These are phyloP conservation scores for Chironex yamaguchii DNA, from an alignment of 30 jellyfish, hydroid and myxozoan genomes.

Conservation along the genomic window DNA sequence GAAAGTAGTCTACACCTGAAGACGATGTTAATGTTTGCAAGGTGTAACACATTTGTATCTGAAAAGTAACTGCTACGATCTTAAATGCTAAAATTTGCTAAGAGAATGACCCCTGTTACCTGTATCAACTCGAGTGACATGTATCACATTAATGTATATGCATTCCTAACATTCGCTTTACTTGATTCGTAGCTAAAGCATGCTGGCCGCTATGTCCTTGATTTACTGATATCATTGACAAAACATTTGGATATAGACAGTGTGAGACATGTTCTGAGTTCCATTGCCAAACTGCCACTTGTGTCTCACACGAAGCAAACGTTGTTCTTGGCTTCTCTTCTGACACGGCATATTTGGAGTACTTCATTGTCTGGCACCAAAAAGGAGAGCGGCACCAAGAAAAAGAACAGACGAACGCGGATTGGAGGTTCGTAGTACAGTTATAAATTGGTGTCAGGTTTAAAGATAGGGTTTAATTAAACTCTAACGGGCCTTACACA, in stretches of 20 bases:
- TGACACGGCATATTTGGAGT: constrained; percentile 91
- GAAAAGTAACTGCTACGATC: no score
- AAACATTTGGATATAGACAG: constrained; percentile 88
- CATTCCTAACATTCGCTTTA: no score
- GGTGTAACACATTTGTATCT: no score
- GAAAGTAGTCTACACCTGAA: no score
- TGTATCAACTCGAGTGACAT: no score
- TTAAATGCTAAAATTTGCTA: no score
- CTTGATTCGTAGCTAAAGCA: constrained; percentile 80
- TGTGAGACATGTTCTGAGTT: constrained; percentile 71
- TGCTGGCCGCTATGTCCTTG: constrained; percentile 91
- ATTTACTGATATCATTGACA: constrained; percentile 86
- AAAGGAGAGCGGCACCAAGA: neutral
- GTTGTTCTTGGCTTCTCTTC: constrained; percentile 80
- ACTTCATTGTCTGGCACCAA: constrained; percentile 75
- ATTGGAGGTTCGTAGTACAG: neutral
- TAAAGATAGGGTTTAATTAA: no score
- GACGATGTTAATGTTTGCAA: no score
- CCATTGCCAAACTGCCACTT: constrained; percentile 82
- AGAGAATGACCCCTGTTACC: no score
- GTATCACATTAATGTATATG: no score
- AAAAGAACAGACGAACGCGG: neutral
- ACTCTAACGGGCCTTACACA: no score
- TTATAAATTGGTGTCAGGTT: neutral
- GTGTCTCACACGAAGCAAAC: constrained; percentile 93